Base-by-base conservation (phyloP, 2,888 invertebrate species). In the Torymus auratus region DNA sequence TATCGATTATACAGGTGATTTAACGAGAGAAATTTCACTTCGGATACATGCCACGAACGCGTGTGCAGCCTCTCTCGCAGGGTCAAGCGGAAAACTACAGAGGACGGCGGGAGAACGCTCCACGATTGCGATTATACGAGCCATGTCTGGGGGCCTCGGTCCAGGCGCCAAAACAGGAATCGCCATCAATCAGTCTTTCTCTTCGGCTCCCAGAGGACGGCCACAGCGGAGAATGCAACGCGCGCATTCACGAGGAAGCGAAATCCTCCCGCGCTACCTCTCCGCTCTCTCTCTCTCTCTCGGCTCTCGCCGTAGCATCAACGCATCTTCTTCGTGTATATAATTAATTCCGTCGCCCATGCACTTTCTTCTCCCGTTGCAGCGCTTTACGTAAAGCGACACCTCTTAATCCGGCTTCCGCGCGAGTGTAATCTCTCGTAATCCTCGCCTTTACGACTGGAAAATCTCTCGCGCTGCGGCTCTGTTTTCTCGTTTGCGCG, bases 381-480 rank as follows among this genome's bases (percentile, higher is more conserved):
- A 50, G 14, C 15, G 60, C 15, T 69, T 76, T 76, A 76, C 75
- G 76, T 62, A 77, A 77, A 53, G 61, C 76, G 69, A 77, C 68
- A 56, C 55, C 61, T 68, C 14, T 58, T 50, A 67, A 74, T 74
- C 65, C 41, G 58, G 14, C 65, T 23, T 20, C 20, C 20, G 17
- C 15, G 17, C 71, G 3, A 56, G 41, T 15, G 74, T 41, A 41
- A 41, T 41, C 41, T 41, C 41, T 41, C 75, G 68, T 52, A 68
- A 76, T 69, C 50, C 20, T 55, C 20, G 53, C 61, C 17, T 58
- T 52, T 71, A 52, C 61, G 58, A 52, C n/a, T 61, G 50, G 61
- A 71, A 61, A 61, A 52, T 71, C 14, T 50, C 28, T 61, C 70
- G 2, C 20, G 58, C 64, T 64, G n/a, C n/a, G n/a, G 15, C 60